Evolutionary conservation across 2,888 invertebrate species (phyloP), one percentile per base, ranked within the genome.

Genomic region (Arge pagana): DNA sequence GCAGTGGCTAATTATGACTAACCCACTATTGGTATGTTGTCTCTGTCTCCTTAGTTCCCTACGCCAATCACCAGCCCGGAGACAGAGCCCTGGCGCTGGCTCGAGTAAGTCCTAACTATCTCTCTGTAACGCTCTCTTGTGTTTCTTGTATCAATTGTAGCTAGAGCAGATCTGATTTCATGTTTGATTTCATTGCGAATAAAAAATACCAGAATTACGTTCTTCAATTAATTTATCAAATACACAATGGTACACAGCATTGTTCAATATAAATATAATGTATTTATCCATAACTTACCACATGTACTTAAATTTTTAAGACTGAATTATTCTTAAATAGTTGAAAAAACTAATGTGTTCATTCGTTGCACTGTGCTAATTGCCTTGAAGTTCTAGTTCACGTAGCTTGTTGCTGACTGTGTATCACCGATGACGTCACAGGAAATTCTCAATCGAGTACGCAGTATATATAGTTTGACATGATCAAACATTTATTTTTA

Each of bases 71-170:
- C 88, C 81, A 88, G 88, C 78, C 90, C 90, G 84, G 91, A 90
- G 81, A 87, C 86, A 79, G 90, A 91, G 85, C 88, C 90, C 78
- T 90, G 90, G 90, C 90, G 89, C 81, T 91, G 90, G 90, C 87
- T 90, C 84, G 86, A 86, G 87, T 89, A 88, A 87, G 87, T 88
- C 78, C 45, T 28, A 36, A 37, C 50, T 51, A 51, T 42, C 43
- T 40, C 24, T 41, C 24, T 51, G 42, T 42, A 26, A 49, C 26
- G 23, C 49, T 49, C 19, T 40, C 50, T 43, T 43, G 36, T 19
- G 15, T 21, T 41, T 30, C 11, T 51, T 51, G 6, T 50, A 11
- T 35, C n/a, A 28, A 23, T 35, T 42, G 33, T 35, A 42, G 50
- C 24, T 28, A 36, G n/a, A n/a, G 26, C 13, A 31, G 26, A 35